Base-by-base conservation (phyloP, 2,113 vertebrate genomes). In the Tragelaphus strepsiceros region DNA sequence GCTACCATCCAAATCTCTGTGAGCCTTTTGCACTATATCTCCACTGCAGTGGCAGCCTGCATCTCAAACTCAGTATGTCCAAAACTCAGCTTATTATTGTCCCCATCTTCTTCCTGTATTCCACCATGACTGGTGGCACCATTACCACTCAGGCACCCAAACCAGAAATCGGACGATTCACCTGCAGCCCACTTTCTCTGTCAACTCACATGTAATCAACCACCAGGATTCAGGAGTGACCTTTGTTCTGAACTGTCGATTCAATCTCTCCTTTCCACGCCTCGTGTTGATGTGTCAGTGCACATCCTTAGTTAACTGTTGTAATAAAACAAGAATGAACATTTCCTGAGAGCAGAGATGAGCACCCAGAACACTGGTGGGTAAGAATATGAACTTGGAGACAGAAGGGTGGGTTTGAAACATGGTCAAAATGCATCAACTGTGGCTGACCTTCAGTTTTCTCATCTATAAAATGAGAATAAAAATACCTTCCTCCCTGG, bases 1-100 rank as follows among this genome's bases (percentile, higher is more conserved):
- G 51, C 43, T 21, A 56, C 11, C n/a, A 39, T 80, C 81, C 59
- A n/a, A 81, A 24, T 59, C 59, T 58, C 51, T n/a, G 10, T 2
- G 39, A 77, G n/a, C 16, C 21, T 61, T 56, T 58, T 82, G 30
- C 26, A n/a, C n/a, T 17, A 6, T 2, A 16, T 13, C 16, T 22
- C 19, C 17, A 49, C 10, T 21, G 9, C 2, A 24, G 58, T 7
- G 17, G 39, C 24, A 21, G 39, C 24, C 51, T 8, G 0, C n/a
- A n/a, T 88, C 24, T 17, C 22, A 46, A 82, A 32, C 24, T 67
- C 82, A 82, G 10, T 6, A 77, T 2, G 11, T 16, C 59, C 74
- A 5, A n/a, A n/a, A n/a, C 2, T 12, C 8, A 62, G 26, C 16
- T 58, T 43, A 51, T 4, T 19, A 46, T 6, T 53, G 64, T 9